Conservation (phyloP, 2,113 vertebrate species). For the Entelurus aequoreus region DNA sequence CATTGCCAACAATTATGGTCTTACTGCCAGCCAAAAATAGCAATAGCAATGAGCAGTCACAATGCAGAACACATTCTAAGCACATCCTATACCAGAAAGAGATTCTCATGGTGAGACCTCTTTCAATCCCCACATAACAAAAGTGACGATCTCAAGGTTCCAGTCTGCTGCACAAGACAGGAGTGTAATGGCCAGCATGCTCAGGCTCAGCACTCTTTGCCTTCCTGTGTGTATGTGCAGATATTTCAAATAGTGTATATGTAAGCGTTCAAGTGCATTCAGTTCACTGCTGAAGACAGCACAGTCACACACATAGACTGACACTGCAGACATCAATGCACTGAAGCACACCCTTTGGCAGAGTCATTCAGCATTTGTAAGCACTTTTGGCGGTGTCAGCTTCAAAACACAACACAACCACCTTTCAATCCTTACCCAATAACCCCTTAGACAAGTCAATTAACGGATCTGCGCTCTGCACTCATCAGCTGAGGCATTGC, state of each 20-base stretch:
- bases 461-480: conserved; percentile 40
- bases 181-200: conserved; percentile 10
- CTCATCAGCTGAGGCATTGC: conserved; percentile 55
- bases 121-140: neutral
- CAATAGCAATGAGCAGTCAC: neutral
- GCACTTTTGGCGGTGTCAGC: too few species aligned
- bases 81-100: conserved; percentile 1
- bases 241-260: conserved; percentile 39
- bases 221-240: conserved; percentile 6
- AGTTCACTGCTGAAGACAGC: conserved; percentile 1
- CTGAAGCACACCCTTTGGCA: too few species aligned
- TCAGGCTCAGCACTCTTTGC: conserved; percentile 51
- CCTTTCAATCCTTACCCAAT: conserved; percentile 8
- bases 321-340: conserved; percentile 21
- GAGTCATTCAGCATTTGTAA: too few species aligned
- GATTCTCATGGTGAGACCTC: neutral
- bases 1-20: conserved; percentile 22
- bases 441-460: conserved; percentile 39
- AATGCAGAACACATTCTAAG: conserved; percentile 7
- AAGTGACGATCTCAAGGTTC: conserved; percentile 15
- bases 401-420: neutral
- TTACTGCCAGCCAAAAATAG: conserved; percentile 33
- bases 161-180: conserved; percentile 26
- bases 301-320: conserved; percentile 28
- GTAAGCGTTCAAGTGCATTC: conserved; percentile 28